Conservation (phyloP, 2,113 vertebrate species). For the Microtus pennsylvanicus region DNA sequence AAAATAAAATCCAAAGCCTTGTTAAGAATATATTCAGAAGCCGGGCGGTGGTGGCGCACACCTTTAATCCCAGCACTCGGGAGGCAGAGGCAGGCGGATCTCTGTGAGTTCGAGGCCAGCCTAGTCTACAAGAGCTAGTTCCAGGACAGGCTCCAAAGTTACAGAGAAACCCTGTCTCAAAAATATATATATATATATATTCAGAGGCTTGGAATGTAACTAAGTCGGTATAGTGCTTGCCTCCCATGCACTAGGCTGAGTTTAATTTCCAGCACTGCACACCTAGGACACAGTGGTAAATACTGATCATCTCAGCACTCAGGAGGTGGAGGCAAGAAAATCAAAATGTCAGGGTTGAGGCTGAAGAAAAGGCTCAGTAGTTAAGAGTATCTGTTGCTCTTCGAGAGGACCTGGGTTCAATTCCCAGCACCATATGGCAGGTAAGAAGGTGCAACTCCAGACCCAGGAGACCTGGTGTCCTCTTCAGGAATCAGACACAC, state of each 20-base stretch:
- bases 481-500: too few relatives aligned
- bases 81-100: too few relatives aligned
- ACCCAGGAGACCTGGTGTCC: background rate
- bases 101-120: too few relatives aligned
- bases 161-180: too few relatives aligned
- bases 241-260: background rate
- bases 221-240: background rate
- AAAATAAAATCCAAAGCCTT: background rate
- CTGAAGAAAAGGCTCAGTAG: background rate
- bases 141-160: too few relatives aligned
- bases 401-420: too few relatives aligned
- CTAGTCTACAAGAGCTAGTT: too few relatives aligned
- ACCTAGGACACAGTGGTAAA: background rate
- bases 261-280: background rate
- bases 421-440: background rate
- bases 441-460: background rate
- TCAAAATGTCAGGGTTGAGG: background rate
- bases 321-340: background rate
- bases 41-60: too few relatives aligned
- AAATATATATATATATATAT: too few relatives aligned
- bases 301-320: background rate
- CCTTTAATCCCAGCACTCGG: too few relatives aligned
- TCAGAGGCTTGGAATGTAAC: background rate
- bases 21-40: background rate
- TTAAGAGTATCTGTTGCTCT: too few relatives aligned